Conservation (phyloP, 1,140 invertebrate species). For the Zaprionus capensis region DNA sequence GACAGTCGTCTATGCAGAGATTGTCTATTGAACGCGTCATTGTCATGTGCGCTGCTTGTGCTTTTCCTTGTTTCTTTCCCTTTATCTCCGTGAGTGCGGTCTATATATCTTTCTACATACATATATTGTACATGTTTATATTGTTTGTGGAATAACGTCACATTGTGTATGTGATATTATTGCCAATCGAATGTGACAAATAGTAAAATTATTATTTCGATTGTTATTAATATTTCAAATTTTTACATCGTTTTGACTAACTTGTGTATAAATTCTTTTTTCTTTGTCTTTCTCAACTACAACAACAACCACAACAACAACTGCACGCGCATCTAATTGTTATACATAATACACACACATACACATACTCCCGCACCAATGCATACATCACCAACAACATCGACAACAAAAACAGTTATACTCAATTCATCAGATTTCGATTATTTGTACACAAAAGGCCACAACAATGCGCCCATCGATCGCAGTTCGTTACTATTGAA, state of each 20-base stretch:
- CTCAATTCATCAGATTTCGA: constrained; percentile 83
- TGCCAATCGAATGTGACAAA: constrained; percentile 1
- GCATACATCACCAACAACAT: background rate
- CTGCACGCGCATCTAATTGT: constrained; percentile 57
- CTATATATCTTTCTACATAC: background rate
- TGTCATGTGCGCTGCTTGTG: constrained; percentile 19
- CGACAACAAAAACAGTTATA: constrained; percentile 61
- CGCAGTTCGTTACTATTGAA: constrained; percentile 79
- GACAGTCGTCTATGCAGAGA: background rate
- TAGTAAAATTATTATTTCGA: background rate
- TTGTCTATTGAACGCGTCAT: background rate
- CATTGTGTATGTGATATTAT: background rate
- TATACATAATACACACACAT: constrained; percentile 30
- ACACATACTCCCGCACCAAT: constrained; percentile 18
- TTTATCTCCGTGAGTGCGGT: background rate
- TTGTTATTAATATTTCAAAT: background rate
- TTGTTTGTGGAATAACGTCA: constrained; percentile 13
- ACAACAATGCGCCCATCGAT: constrained; percentile 69
- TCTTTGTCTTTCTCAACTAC: constrained; percentile 41
- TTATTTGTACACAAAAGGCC: constrained; percentile 82
- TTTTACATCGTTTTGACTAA: constrained; percentile 43
- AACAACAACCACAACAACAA: constrained; percentile 42
- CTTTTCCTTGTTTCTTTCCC: background rate
- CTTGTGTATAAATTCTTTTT: constrained; percentile 43
- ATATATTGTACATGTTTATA: constrained; percentile 6